These are phyloP conservation scores for Polyploca ridens DNA, from an alignment of 2,888 invertebrate species.

Conservation along the genomic window DNA sequence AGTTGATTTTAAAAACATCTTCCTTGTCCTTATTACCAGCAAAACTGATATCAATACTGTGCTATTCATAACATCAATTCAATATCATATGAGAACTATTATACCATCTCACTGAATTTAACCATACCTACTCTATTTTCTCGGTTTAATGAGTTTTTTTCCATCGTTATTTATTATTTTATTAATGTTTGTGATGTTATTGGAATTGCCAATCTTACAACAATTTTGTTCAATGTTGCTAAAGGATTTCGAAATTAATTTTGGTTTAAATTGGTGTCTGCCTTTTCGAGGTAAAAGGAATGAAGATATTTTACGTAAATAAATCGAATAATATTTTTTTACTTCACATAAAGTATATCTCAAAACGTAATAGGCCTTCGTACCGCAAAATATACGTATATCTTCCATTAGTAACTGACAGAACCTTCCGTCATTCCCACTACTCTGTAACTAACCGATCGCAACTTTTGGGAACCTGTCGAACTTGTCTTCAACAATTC, in stretches of 20 bases:
- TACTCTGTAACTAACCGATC: not conserved
- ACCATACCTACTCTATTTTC: not conserved
- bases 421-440: not conserved
- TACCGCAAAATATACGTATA: not conserved
- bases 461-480: slow-evolving; percentile 11
- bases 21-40: not conserved
- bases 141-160: not conserved
- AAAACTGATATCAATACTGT: not conserved
- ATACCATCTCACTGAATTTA: not conserved
- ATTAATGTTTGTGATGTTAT: too few relatives aligned
- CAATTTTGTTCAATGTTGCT: too few relatives aligned
- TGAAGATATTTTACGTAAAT: not conserved
- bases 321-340: not conserved
- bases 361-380: not conserved
- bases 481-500: slow-evolving; percentile 12
- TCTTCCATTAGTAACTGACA: slow-evolving; percentile 11
- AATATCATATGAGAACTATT: too few relatives aligned
- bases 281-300: too few relatives aligned
- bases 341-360: not conserved
- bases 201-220: too few relatives aligned
- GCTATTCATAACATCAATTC: not conserved
- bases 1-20: too few relatives aligned
- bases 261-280: too few relatives aligned
- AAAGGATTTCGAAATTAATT: too few relatives aligned
- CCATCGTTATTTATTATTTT: too few relatives aligned